A percentile compares a stretch with the other conserved stretches of the same genome.
Conservation (phyloP, 2,797 vertebrate genomes). For the Microctenopoma lineatum region DNA sequence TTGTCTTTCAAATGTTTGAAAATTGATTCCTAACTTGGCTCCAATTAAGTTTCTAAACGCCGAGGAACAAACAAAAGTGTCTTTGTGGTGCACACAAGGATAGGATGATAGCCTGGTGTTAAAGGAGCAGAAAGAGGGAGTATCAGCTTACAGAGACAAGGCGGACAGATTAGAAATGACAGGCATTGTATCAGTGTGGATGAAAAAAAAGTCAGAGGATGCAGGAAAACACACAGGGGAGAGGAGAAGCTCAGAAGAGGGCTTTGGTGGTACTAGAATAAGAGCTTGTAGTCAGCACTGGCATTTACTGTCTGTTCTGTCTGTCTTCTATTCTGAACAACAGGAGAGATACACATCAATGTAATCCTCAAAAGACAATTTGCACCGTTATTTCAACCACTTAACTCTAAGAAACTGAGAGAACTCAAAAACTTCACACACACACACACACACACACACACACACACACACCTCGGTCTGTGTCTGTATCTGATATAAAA, state of each 20-base stretch:
- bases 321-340: conserved; percentile 23
- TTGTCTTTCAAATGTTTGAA: conserved; percentile 12
- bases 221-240: conserved; percentile 26
- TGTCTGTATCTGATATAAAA: conserved; percentile 57
- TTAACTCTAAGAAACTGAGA: conserved; percentile 10
- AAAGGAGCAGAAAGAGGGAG: conserved; percentile 27
- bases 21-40: conserved; percentile 6
- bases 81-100: conserved; percentile 3
- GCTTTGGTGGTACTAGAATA: conserved; percentile 29
- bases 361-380: conserved; percentile 29
- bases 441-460: conserved; percentile 19
- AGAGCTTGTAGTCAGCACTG: conserved; percentile 13
- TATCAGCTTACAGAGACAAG: conserved; percentile 20
- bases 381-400: conserved; percentile 20
- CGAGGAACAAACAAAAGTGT: neutral
- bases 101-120: conserved; percentile 11
- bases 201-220: conserved; percentile 44
- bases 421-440: conserved; percentile 13
- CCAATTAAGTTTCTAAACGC: neutral
- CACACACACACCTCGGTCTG: conserved; percentile 9
- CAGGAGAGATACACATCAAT: neutral
- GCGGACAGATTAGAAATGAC: conserved; percentile 44
- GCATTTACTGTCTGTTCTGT: conserved; percentile 12
- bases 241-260: conserved; percentile 22
- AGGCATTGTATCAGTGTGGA: conserved; percentile 20